phyloP scores from a whole-genome alignment of 53 echinoderm and acorn worm species.

The Echinometra lucunter region DNA sequence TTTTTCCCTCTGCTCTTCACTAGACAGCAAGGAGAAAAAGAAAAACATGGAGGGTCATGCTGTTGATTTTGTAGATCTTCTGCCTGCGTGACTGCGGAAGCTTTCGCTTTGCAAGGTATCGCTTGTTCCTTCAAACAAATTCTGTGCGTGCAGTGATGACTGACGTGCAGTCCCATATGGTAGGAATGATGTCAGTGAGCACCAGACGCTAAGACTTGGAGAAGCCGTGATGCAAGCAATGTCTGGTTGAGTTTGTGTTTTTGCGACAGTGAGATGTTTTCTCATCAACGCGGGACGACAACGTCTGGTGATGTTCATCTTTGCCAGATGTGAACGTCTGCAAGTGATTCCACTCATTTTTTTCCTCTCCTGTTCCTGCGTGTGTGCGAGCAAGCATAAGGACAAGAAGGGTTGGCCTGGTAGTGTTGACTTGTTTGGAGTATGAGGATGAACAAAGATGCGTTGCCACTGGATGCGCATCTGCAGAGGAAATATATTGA shows the following conservation, averaged over 20 bases:
- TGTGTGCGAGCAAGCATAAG: neutral
- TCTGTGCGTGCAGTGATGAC: neutral
- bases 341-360: neutral
- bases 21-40: neutral
- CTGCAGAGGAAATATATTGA: neutral
- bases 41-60: neutral
- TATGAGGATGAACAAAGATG: neutral
- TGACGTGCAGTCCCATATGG: constrained; percentile 43
- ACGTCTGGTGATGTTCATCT: constrained; percentile 32
- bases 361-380: neutral
- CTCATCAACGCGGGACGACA: neutral
- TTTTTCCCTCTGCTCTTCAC: neutral
- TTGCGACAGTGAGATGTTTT: constrained; percentile 36
- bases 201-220: neutral
- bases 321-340: constrained; percentile 30
- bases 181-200: constrained; percentile 1
- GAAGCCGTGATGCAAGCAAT: constrained; percentile 15
- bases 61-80: constrained; percentile 45
- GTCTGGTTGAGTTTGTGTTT: constrained; percentile 11
- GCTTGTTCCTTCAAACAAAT: constrained; percentile 35
- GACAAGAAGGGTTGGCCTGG: neutral
- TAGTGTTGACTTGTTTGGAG: constrained; percentile 4
- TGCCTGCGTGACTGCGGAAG: constrained; percentile 8
- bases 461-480: neutral
- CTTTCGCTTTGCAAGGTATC: constrained; percentile 26